These are phyloP conservation scores for Sebastes steindachneri DNA, from an alignment of 2,797 vertebrate genomes.

Conservation along the genomic window DNA sequence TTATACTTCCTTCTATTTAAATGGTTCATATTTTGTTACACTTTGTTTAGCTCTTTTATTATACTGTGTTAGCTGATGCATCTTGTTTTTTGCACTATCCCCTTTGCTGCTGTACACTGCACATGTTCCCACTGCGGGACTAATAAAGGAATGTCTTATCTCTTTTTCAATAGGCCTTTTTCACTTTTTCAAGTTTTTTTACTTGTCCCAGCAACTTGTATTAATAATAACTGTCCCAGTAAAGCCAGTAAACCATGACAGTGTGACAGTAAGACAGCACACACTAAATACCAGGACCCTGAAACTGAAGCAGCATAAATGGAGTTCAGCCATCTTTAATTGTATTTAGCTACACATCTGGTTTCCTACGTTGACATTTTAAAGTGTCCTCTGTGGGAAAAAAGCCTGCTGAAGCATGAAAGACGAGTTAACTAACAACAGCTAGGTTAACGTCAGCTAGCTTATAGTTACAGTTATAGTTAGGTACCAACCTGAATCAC, in stretches of 20 bases:
- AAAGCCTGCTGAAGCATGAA: neutral
- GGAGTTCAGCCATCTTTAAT: neutral
- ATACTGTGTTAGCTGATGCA: no score
- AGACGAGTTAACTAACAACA: neutral
- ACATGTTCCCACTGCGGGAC: no score
- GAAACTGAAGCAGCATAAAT: no score
- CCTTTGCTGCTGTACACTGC: no score
- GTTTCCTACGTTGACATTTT: neutral
- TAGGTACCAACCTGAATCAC: conserved; percentile 83
- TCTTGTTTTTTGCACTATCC: accelerated
- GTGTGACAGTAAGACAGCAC: neutral
- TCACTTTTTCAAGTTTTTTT: neutral
- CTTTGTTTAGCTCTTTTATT: no score
- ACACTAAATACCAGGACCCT: no score
- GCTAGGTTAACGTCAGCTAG: neutral
- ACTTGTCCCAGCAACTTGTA: neutral
- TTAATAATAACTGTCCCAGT: neutral
- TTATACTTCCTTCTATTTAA: no score
- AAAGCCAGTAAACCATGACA: neutral
- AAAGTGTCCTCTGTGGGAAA: neutral
- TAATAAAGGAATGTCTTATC: no score
- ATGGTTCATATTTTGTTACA: no score
- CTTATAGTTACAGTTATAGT: neutral
- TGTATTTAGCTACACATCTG: neutral
- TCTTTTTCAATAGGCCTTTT: no score